phyloP scores from a whole-genome alignment of 1,140 invertebrate genomes.

The Sesamia nonagrioides region DNA sequence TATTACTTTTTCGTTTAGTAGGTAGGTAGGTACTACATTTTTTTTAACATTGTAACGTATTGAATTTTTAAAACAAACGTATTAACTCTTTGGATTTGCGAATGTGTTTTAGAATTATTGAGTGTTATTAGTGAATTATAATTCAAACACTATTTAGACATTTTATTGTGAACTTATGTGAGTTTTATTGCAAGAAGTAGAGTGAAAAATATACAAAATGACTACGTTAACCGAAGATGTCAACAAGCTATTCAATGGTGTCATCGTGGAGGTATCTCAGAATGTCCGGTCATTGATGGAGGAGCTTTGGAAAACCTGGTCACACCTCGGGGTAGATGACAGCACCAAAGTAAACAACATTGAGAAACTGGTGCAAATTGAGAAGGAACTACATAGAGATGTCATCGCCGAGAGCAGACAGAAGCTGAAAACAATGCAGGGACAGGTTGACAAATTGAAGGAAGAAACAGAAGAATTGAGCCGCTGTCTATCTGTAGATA shows the following conservation, averaged over 20 bases:
- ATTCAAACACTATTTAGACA: background rate
- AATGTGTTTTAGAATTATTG: constrained; percentile 44
- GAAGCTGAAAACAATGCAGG: constrained; percentile 74
- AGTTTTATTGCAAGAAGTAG: constrained; percentile 16
- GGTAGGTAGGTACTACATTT: too few relatives aligned
- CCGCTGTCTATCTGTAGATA: constrained; percentile 76
- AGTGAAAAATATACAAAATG: constrained; percentile 63
- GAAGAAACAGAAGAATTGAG: constrained; percentile 80
- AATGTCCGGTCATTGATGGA: constrained; percentile 78
- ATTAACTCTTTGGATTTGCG: too few relatives aligned
- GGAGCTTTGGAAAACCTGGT: constrained; percentile 81
- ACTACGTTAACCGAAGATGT: constrained; percentile 69
- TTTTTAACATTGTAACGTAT: too few relatives aligned
- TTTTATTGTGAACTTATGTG: constrained; percentile 42
- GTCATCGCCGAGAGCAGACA: constrained; percentile 78
- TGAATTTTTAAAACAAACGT: too few relatives aligned
- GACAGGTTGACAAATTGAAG: constrained; percentile 77
- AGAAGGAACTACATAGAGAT: constrained; percentile 80
- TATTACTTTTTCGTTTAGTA: too few relatives aligned
- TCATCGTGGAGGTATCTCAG: constrained; percentile 71
- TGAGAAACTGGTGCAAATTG: constrained; percentile 74
- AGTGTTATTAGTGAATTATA: constrained; percentile 40
- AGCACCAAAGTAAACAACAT: constrained; percentile 74
- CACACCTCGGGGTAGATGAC: constrained; percentile 79
- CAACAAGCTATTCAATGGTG: constrained; percentile 73